Base-by-base conservation (phyloP, 2,113 vertebrate genomes). In the Ranitomeya variabilis region DNA sequence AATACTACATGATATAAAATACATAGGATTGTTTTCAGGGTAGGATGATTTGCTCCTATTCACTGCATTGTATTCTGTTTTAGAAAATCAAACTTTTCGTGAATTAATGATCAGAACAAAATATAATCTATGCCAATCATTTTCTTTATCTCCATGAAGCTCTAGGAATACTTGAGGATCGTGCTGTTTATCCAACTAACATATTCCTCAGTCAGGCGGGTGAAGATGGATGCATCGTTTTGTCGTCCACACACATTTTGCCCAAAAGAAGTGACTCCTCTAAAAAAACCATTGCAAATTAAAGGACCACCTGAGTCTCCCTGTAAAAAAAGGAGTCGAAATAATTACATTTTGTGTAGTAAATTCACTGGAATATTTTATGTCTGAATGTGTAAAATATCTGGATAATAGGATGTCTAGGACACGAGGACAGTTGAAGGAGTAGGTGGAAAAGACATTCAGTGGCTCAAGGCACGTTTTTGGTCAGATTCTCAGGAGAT, bases 281-380 rank as follows among this genome's bases (percentile, higher is more conserved):
- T 92, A 88, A 94, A 86, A 13, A 1, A 1, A 0, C 86, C 67
- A 0, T 90, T 37, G 12, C 95, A 96, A 78, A 91, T 89, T 86
- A 96, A 89, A 82, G 94, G 95, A 78, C 93, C 90, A 0, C 95
- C 95, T 26, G 94, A 94, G 89, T 96, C 94, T 16, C 95, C 94
- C 95, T 96, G 87, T 37, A 18, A 66, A 59, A 60, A 16, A 74
- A 73, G 15, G 12, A 13, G 55, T 57, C 8, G 55, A 57, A 57
- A 57, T 57, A 11, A 57, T 45, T 45, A 45, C 37, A 57, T 13
- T 9, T 57, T 57, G 8, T 9, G 55, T 11, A 57, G 55, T 0
- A 57, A 57, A 57, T 57, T 57, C 12, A 57, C 7, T 11, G 12
- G 8, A 57, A 57, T 57, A 57, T 57, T 57, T 9, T 57, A 57